Conservation (phyloP, 2,888 invertebrate species). For the Steinernema carpocapsae region DNA sequence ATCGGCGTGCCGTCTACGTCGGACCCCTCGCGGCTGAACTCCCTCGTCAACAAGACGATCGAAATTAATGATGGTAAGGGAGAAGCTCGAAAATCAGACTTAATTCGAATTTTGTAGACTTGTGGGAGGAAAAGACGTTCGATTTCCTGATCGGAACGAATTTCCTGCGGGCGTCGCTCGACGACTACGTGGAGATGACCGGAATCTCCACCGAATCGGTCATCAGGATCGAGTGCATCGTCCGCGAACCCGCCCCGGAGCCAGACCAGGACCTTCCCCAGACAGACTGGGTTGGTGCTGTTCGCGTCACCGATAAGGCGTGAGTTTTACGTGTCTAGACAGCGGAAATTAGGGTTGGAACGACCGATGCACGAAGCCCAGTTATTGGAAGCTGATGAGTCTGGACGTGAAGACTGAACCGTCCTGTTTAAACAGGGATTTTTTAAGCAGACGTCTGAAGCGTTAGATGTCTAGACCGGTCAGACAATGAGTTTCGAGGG, state of each 20-base stretch:
- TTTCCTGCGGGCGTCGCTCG: conserved; percentile 57
- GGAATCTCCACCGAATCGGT: conserved; percentile 76
- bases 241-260: conserved; percentile 86
- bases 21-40: conserved; percentile 57
- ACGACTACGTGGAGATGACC: conserved; percentile 62
- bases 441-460: too few relatives aligned
- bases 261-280: conserved; percentile 90
- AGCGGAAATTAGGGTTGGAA: too few relatives aligned
- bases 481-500: too few relatives aligned
- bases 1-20: conserved; percentile 55
- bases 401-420: conserved; percentile 32
- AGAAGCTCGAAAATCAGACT: background rate
- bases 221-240: conserved; percentile 87
- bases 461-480: too few relatives aligned
- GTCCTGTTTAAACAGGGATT: background rate
- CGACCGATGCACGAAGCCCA: too few relatives aligned
- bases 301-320: conserved; percentile 70
- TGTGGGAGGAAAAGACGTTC: conserved; percentile 58
- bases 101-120: conserved; percentile 47
- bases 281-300: conserved; percentile 96
- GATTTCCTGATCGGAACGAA: conserved; percentile 64
- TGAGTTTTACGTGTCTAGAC: conserved; percentile 37
- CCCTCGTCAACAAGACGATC: conserved; percentile 59
- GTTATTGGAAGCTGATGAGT: too few relatives aligned
- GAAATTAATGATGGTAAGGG: conserved; percentile 51